Evolutionary conservation across 37 sponge, comb jelly and placozoan species (phyloP), one percentile per base, ranked within the genome.

Genomic region (Beroe forskalii): DNA sequence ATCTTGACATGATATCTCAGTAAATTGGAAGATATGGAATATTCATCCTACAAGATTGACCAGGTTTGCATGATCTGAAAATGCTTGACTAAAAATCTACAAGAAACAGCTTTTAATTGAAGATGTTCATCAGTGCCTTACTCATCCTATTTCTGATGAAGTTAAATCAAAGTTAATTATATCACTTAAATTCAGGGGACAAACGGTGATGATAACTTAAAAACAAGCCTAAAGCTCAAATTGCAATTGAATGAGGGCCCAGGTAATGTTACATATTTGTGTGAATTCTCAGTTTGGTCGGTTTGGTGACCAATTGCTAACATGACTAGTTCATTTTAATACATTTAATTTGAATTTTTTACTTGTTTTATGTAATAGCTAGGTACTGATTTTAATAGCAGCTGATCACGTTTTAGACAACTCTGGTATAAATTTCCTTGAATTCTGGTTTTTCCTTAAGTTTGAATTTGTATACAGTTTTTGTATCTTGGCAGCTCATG

Each of bases 171-270:
- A 55, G 17, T 55, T 9, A 19, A 55, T 55, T 55, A 55, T 55
- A 55, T 55, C 60, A 55, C n/a, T 63, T 63, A 63, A 23, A 19
- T 63, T n/a, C 66, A 63, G n/a, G 4, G 23, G 9, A 55, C 17
- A 55, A 55, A 19, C 9, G 17, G 60, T 55, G 66, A 63, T 63
- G 66, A 63, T 24, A 63, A 63, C 25, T 20, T 63, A n/a, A 63
- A 63, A 30, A 63, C 66, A 28, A 63, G 66, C 25, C 66, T 63
- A 63, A 63, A 63, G n/a, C 66, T 63, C 25, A 63, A 63, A 63
- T 30, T 63, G 20, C 66, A 63, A 63, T 30, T 63, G 4, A 63
- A 63, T 63, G 66, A 30, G 25, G 66, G 25, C 25, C 25, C 66
- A 63, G 66, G 66, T 63, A 19, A 55, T 55, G 17, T 55, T n/a